These are phyloP conservation scores for Leucophora obtusa DNA, from an alignment of 2,888 invertebrate species.

Conservation along the genomic window DNA sequence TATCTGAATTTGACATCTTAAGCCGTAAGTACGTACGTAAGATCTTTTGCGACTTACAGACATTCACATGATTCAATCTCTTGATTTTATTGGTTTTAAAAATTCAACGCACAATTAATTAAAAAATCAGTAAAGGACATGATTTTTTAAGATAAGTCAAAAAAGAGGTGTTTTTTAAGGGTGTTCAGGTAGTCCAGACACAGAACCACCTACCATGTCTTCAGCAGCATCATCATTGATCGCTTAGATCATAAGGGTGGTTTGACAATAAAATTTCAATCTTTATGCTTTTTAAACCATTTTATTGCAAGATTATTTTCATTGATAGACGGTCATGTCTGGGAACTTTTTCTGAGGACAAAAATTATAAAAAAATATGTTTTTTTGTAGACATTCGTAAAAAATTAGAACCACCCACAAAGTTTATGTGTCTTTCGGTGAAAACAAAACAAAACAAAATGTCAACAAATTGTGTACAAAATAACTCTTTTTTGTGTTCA, in stretches of 20 bases:
- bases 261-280: conserved; percentile 39
- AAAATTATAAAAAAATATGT: background rate
- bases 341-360: background rate
- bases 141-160: conserved; percentile 44
- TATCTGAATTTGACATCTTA: conserved; percentile 39
- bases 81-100: conserved; percentile 44
- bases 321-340: conserved; percentile 34
- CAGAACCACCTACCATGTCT: conserved; percentile 57
- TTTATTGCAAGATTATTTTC: conserved; percentile 42
- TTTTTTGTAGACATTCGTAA: background rate
- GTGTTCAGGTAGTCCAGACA: conserved; percentile 61
- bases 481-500: no score
- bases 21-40: conserved; percentile 1
- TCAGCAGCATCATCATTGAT: conserved; percentile 5
- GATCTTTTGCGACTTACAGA: conserved; percentile 13
- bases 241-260: conserved; percentile 31
- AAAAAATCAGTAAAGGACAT: conserved; percentile 55
- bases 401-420: background rate
- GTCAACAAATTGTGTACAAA: no score
- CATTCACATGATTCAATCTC: conserved; percentile 24
- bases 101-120: conserved; percentile 60
- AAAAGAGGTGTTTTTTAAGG: conserved; percentile 51
- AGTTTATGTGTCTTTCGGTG: background rate
- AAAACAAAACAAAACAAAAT: no score
- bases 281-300: conserved; percentile 4